phyloP scores from a whole-genome alignment of 2,113 vertebrate species.

The Bufo gargarizans region DNA sequence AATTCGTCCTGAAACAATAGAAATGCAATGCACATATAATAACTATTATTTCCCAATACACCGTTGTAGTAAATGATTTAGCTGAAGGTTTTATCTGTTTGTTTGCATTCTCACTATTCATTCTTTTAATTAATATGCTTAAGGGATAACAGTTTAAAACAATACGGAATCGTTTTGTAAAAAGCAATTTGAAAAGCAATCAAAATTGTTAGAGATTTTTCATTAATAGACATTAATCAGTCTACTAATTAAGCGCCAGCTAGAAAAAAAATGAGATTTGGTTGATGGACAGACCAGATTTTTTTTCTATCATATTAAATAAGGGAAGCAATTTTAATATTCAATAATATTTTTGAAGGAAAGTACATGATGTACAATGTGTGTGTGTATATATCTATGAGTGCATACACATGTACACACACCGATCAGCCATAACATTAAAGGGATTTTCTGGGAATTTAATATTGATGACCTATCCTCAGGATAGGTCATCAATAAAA shows the following conservation, averaged over 20 bases:
- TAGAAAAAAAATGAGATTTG: conserved; percentile 31
- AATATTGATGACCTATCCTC: too few relatives aligned
- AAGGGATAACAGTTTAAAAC: conserved; percentile 46
- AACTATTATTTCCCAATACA: background rate
- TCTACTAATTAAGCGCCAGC: conserved; percentile 35
- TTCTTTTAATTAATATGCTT: conserved; percentile 45
- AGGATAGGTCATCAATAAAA: background rate
- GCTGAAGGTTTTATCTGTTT: conserved; percentile 12
- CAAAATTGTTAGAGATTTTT: conserved; percentile 38
- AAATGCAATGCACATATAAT: background rate
- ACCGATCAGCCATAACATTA: too few relatives aligned
- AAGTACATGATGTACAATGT: background rate
- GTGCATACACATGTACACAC: too few relatives aligned
- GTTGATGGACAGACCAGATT: conserved; percentile 31
- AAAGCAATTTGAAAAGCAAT: conserved; percentile 44
- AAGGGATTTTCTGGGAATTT: too few relatives aligned
- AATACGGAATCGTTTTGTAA: conserved; percentile 23
- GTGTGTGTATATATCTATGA: background rate
- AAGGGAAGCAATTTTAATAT: conserved; percentile 37
- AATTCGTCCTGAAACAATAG: background rate
- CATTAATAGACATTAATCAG: conserved; percentile 51
- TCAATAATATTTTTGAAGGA: conserved; percentile 34
- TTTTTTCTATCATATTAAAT: conserved; percentile 27
- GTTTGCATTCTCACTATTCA: background rate
- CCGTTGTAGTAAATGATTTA: background rate